Base-by-base conservation (phyloP, 2,113 vertebrate species). In the Gymnorhina tibicen region DNA sequence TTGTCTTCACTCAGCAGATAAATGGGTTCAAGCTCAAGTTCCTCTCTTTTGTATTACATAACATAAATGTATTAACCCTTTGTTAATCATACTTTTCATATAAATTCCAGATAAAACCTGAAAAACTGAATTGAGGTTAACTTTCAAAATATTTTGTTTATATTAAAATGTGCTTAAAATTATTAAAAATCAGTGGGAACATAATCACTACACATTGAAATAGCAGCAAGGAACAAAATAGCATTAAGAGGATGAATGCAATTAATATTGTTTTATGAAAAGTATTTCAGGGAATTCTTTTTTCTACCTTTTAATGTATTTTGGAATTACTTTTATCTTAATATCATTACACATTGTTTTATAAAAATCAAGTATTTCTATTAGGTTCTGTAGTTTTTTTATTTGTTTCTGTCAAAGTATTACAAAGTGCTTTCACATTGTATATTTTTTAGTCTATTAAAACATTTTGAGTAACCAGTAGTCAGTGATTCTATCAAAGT, bases 11-110 rank as follows among this genome's bases (percentile, higher is more conserved):
- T 20, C 13, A 41, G 10, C 2, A 72, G n/a, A 53, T 52, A 70
- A 84, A 77, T 47, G 8, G 5, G 44, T 80, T 44, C 20, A 52
- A 46, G 5, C 2, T 66, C 30, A 53, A 44, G 3, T 56, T 70
- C 30, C 3, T 55, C 19, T 10, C 4, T 58, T 60, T 83, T 13
- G 11, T 58, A 44, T n/a, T 42, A 5, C 4, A 8, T 23, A 28
- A 11, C 3, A 9, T 32, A 68, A 42, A 44, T 39, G 0, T 9
- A 58, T 47, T 37, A 16, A 7, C 3, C 9, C 9, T 32, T 62
- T 41, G 3, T 62, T 13, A n/a, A 24, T 50, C 9, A 41, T 60
- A 46, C 1, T 69, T 86, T 46, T 62, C 7, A 13, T 16, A 30
- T 4, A 58, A 72, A 80, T 63, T 83, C 13, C 1, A 5, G 1